phyloP scores from a whole-genome alignment of 2,888 invertebrate genomes.

The Steinernema hermaphroditum region DNA sequence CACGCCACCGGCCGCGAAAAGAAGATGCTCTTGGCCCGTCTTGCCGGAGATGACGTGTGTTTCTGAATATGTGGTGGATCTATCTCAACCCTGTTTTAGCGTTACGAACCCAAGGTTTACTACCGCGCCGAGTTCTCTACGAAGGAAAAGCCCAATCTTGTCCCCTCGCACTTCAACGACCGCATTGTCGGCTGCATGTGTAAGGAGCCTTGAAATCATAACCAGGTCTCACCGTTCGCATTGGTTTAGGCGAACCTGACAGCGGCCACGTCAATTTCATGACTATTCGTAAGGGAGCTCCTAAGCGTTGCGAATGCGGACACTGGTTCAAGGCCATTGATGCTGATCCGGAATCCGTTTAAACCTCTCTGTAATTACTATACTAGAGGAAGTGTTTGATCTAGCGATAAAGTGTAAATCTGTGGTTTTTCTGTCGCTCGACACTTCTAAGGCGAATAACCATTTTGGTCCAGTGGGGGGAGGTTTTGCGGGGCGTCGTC shows the following conservation, averaged over 20 bases:
- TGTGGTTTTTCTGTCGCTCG: background rate
- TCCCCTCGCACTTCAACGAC: conserved; percentile 86
- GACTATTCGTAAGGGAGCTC: conserved; percentile 86
- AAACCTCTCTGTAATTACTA: conserved; percentile 35
- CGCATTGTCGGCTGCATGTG: conserved; percentile 93
- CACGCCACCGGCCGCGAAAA: conserved; percentile 91
- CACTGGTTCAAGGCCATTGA: conserved; percentile 84
- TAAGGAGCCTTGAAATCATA: conserved; percentile 59
- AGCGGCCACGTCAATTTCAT: conserved; percentile 87
- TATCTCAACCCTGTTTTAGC: conserved; percentile 45
- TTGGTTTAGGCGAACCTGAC: conserved; percentile 78
- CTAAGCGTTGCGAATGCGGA: conserved; percentile 91
- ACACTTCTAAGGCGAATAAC: too few relatives aligned
- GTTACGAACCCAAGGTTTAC: conserved; percentile 66
- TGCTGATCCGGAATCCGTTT: conserved; percentile 65
- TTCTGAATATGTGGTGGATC: background rate
- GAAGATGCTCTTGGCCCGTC: conserved; percentile 82
- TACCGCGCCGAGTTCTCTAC: conserved; percentile 73
- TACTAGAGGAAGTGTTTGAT: conserved; percentile 30
- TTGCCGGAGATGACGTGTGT: conserved; percentile 80
- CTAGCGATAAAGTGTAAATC: conserved; percentile 31
- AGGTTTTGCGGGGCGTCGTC: too few relatives aligned
- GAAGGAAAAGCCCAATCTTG: conserved; percentile 81
- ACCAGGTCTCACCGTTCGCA: too few relatives aligned
- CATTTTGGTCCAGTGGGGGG: too few relatives aligned